These are phyloP conservation scores for Pteropus alecto DNA, from an alignment of 2,113 vertebrate species.

Conservation along the genomic window DNA sequence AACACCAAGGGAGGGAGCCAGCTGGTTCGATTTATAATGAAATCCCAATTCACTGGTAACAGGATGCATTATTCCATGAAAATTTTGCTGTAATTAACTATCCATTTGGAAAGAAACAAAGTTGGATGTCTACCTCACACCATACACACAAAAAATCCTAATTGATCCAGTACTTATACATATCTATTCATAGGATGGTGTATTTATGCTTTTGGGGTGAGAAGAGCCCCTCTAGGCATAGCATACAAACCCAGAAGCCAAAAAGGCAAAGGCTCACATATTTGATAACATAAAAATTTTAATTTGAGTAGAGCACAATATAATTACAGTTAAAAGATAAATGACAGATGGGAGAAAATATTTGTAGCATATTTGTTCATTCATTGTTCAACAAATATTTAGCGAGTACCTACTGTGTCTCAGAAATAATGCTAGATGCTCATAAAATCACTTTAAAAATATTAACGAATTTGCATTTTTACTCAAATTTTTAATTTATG, in stretches of 20 bases:
- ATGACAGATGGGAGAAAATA: slow-evolving; percentile 13
- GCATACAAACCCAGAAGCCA: neutral
- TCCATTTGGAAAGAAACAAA: neutral
- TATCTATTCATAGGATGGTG: neutral
- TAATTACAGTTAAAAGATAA: neutral
- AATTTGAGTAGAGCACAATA: neutral
- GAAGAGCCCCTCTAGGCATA: neutral
- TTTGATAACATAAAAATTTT: neutral
- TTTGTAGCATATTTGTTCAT: neutral
- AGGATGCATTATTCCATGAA: neutral
- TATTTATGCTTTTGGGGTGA: neutral
- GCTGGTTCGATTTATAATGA: neutral
- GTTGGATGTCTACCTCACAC: neutral
- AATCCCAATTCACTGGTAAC: neutral
- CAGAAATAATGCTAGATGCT: neutral
- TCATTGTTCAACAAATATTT: neutral
- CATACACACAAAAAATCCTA: neutral
- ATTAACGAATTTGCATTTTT: neutral
- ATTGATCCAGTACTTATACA: neutral
- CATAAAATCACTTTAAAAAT: neutral
- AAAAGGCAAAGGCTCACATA: neutral
- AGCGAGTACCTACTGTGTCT: neutral
- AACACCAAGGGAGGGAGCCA: neutral
- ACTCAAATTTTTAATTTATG: neutral
- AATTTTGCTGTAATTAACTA: neutral